A percentile compares a stretch with the other conserved stretches of the same genome.
Conservation (phyloP, 2,113 vertebrate species). For the Pelodiscus sinensis region DNA sequence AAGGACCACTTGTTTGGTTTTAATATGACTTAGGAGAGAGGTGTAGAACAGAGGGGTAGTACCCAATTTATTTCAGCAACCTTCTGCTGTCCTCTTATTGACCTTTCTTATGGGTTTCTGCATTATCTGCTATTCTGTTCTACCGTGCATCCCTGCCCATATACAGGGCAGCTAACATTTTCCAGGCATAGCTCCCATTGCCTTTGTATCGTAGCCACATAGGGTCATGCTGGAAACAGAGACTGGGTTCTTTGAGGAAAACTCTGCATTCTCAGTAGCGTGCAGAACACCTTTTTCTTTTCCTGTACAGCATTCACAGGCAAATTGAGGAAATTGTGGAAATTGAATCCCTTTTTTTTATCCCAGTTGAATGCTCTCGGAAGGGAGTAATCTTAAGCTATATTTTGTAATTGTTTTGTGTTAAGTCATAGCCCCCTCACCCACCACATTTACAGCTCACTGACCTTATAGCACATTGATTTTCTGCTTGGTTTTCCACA, state of each 20-base stretch:
- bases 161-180: accelerated
- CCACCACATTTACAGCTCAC: not conserved
- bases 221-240: not conserved
- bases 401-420: not conserved
- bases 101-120: not conserved
- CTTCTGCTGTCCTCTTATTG: not conserved
- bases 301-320: not conserved
- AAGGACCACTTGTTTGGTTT: not conserved
- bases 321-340: not conserved
- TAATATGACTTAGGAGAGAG: not conserved
- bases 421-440: not conserved
- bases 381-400: not conserved
- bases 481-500: conserved; percentile 27
- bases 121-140: accelerated
- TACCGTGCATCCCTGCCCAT: not conserved
- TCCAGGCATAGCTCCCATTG: not conserved
- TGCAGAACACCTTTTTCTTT: not conserved
- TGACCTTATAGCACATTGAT: conserved; percentile 6
- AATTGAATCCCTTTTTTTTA: not conserved
- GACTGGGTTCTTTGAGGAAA: not conserved
- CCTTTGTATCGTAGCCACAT: not conserved
- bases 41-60: not conserved
- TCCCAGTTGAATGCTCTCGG: not conserved
- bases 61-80: not conserved
- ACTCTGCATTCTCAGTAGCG: not conserved